Conservation (phyloP, 92 coral and sea anemone species). For the Zoanthus gigantus region DNA sequence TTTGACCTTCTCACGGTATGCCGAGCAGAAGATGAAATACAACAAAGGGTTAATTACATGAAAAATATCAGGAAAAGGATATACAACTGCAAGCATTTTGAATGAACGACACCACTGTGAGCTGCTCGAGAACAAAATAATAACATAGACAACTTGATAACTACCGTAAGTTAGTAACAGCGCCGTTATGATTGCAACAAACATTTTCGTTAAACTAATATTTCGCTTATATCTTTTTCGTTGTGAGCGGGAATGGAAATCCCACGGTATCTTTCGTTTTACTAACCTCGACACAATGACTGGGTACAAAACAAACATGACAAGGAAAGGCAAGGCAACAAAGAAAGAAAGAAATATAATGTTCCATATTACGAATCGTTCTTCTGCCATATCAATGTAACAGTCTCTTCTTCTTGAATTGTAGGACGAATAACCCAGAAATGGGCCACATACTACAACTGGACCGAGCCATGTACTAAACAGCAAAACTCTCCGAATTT, state of each 20-base stretch:
- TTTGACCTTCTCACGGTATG: background rate
- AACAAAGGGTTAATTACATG: constrained; percentile 6
- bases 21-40: constrained; percentile 13
- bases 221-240: constrained; percentile 15
- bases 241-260: background rate
- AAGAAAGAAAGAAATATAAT: background rate
- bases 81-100: background rate
- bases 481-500: background rate
- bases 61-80: constrained; percentile 1
- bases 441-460: background rate
- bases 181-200: background rate
- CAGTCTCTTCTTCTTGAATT: background rate
- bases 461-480: constrained; percentile 12
- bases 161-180: background rate
- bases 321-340: background rate
- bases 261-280: constrained; percentile 17
- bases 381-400: background rate
- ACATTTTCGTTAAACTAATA: constrained; percentile 6
- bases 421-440: background rate
- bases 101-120: background rate
- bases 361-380: background rate
- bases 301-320: background rate
- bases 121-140: background rate
- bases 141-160: background rate
- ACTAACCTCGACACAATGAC: background rate